These are phyloP conservation scores for Arremon aurantiirostris DNA, from an alignment of 2,797 vertebrate species.

Conservation along the genomic window DNA sequence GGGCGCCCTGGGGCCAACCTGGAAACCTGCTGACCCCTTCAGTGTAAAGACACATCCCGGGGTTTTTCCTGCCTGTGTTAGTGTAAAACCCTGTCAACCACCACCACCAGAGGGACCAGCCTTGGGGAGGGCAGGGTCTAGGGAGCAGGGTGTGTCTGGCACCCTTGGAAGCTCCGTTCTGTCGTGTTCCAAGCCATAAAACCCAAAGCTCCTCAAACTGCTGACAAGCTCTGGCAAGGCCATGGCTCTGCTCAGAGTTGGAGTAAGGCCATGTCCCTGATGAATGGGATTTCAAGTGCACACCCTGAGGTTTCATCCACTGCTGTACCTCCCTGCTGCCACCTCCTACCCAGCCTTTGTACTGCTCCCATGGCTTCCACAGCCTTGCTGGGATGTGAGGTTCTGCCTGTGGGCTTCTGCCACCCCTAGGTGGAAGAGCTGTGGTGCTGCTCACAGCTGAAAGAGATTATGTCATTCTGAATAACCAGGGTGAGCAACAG, in stretches of 20 bases:
- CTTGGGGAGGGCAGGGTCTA: not conserved
- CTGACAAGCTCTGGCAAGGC: not conserved
- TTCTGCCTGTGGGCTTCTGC: not conserved
- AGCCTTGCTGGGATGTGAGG: not conserved
- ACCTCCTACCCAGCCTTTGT: not conserved
- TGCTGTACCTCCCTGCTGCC: not conserved
- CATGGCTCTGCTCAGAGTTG: not conserved
- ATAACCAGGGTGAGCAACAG: not conserved
- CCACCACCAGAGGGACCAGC: not conserved
- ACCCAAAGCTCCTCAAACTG: not conserved
- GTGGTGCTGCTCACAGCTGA: not conserved
- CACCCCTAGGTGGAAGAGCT: fast-evolving
- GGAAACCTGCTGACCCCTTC: not conserved
- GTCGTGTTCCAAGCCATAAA: not conserved
- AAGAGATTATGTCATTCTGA: not conserved
- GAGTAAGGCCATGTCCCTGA: fast-evolving
- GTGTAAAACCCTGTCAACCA: not conserved
- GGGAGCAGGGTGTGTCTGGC: not conserved
- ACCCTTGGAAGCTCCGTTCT: not conserved
- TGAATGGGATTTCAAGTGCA: not conserved
- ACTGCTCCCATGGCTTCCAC: not conserved
- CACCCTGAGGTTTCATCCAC: not conserved
- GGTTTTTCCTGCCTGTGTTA: not conserved
- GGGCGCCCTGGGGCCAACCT: not conserved
- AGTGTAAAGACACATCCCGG: not conserved